A percentile compares a stretch with the other conserved stretches of the same genome.
These are phyloP conservation scores for Colossoma macropomum DNA, from an alignment of 2,113 vertebrate species.

Conservation along the genomic window DNA sequence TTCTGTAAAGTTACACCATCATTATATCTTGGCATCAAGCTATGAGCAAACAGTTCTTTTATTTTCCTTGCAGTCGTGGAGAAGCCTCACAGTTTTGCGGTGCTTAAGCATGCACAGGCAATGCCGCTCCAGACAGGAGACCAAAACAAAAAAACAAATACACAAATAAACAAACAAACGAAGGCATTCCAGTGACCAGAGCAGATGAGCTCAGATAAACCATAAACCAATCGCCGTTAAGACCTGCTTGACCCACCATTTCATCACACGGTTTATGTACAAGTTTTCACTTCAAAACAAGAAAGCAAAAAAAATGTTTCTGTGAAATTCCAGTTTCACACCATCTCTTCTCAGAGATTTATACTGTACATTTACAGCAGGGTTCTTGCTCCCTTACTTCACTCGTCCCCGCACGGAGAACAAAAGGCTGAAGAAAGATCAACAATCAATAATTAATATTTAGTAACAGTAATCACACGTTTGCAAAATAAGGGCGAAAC, in stretches of 20 bases:
- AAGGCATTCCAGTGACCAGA: constrained; percentile 68
- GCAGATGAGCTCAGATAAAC: constrained; percentile 58
- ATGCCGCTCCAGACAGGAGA: constrained; percentile 34
- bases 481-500: no score
- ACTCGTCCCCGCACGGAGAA: constrained; percentile 53
- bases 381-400: constrained; percentile 40
- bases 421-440: constrained; percentile 69
- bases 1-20: constrained; percentile 43
- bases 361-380: constrained; percentile 65
- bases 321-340: constrained; percentile 79
- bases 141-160: constrained; percentile 45
- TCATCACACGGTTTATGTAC: constrained; percentile 48
- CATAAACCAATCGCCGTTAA: constrained; percentile 67
- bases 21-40: constrained; percentile 5
- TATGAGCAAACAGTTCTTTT: constrained; percentile 30
- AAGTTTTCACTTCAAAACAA: constrained; percentile 33
- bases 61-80: constrained; percentile 4
- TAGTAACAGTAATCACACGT: constrained; percentile 23
- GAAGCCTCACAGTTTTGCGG: constrained; percentile 23
- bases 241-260: constrained; percentile 69
- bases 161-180: constrained; percentile 43
- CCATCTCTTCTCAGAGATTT: constrained; percentile 19
- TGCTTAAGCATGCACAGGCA: constrained; percentile 32
- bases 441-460: constrained; percentile 51
- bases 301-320: neutral